A percentile compares a stretch with the other conserved stretches of the same genome.
Conservation (phyloP, 2,888 invertebrate species). For the Smittia sp. region DNA sequence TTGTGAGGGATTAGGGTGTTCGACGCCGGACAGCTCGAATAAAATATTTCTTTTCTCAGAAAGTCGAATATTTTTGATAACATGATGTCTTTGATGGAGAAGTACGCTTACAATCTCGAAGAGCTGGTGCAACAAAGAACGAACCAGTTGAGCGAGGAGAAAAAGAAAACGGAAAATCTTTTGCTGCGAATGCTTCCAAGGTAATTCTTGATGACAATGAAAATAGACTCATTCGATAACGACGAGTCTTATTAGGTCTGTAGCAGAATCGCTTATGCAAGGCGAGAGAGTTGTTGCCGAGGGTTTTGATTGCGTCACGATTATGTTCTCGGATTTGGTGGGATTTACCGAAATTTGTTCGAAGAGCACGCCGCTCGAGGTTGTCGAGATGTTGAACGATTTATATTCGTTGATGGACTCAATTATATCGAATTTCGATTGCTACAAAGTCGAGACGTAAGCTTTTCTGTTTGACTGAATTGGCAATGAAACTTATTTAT, state of each 20-base stretch:
- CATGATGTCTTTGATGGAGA: constrained; percentile 88
- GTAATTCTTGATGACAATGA: constrained; percentile 53
- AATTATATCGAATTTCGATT: constrained; percentile 82
- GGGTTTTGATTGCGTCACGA: constrained; percentile 76
- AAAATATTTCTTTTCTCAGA: constrained; percentile 51
- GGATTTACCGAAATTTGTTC: constrained; percentile 80
- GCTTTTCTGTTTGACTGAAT: too few relatives aligned
- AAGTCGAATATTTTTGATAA: constrained; percentile 86
- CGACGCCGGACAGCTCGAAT: background rate
- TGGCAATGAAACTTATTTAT: too few relatives aligned
- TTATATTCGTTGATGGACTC: constrained; percentile 85
- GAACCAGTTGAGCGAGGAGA: constrained; percentile 75
- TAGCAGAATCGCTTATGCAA: constrained; percentile 74
- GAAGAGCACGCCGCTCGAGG: constrained; percentile 74
- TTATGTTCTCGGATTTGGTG: constrained; percentile 82
- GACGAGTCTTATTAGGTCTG: constrained; percentile 69
- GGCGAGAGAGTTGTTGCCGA: constrained; percentile 78
- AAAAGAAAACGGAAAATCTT: constrained; percentile 78
- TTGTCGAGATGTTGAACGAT: constrained; percentile 83
- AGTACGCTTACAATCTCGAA: constrained; percentile 83
- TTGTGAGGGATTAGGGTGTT: constrained; percentile 54
- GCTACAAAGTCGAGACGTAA: constrained; percentile 70
- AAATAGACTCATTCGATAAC: background rate
- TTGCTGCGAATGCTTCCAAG: constrained; percentile 82
- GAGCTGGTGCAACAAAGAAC: constrained; percentile 79